These are phyloP conservation scores for Rhamphomyia laevipes DNA, from an alignment of 2,888 invertebrate genomes.

Conservation along the genomic window DNA sequence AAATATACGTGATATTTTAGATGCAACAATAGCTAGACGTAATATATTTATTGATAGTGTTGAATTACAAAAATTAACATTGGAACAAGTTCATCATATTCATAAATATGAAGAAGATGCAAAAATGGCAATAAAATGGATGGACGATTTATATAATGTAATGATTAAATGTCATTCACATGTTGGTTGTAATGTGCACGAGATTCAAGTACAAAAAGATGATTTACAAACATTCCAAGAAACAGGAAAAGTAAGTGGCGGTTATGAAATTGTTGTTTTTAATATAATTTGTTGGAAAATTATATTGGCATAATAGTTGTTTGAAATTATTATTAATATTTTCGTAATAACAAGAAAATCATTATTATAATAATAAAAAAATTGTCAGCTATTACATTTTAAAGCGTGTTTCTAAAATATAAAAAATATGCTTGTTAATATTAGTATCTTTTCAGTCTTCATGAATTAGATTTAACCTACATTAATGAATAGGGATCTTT, in stretches of 20 bases:
- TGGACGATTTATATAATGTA: conserved; percentile 60
- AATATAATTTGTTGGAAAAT: too few species aligned
- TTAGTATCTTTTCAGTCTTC: too few species aligned
- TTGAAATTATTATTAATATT: too few species aligned
- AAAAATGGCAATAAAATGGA: conserved; percentile 63
- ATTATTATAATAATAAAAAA: too few species aligned
- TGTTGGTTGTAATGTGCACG: conserved; percentile 59
- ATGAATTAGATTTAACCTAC: too few species aligned
- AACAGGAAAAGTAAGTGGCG: conserved; percentile 56
- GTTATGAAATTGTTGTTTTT: neutral
- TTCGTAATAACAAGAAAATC: too few species aligned
- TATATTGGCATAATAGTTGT: too few species aligned
- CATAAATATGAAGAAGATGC: conserved; percentile 66
- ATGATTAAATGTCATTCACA: conserved; percentile 56
- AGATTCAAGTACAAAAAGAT: conserved; percentile 62
- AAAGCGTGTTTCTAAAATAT: too few species aligned
- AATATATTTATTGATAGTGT: conserved; percentile 63
- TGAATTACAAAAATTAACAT: conserved; percentile 60
- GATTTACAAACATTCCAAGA: conserved; percentile 65
- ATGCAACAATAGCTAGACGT: conserved; percentile 55
- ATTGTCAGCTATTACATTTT: too few species aligned
- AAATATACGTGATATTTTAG: conserved; percentile 58
- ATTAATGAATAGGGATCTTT: too few species aligned
- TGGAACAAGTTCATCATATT: conserved; percentile 67
- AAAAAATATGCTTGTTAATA: too few species aligned